Percentiles rank a stretch among this genome's conserved stretches.
Conservation (phyloP, 2,113 vertebrate species). For the Callipepla squamata region DNA sequence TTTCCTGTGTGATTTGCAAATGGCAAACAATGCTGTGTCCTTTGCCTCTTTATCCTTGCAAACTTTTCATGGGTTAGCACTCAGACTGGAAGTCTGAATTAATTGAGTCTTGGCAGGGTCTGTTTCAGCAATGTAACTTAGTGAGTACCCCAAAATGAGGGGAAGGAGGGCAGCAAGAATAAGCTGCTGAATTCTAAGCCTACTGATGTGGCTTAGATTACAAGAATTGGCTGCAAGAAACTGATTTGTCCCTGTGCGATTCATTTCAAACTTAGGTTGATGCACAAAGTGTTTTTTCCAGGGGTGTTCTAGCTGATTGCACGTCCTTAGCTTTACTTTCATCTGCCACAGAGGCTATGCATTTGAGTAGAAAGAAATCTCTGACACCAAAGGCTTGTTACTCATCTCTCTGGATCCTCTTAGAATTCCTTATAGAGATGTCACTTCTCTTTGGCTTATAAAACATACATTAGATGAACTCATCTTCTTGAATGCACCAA, state of each 20-base stretch:
- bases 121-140: neutral
- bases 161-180: neutral
- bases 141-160: neutral
- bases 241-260: neutral
- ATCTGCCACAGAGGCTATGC: neutral
- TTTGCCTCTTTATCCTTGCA: neutral
- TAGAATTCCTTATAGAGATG: neutral
- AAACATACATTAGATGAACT: neutral
- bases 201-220: neutral
- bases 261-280: conserved; percentile 1
- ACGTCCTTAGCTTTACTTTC: neutral
- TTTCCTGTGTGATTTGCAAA: neutral
- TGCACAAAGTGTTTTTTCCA: neutral
- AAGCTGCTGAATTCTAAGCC: neutral
- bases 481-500: neutral
- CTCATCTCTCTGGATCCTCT: conserved; percentile 6
- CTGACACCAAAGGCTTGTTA: neutral
- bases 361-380: neutral
- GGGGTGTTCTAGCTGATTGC: neutral
- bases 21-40: neutral
- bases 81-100: neutral
- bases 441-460: neutral
- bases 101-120: neutral
- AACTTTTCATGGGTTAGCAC: neutral
- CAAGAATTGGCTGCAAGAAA: neutral